These are phyloP conservation scores for Dasypolia templi DNA, from an alignment of 2,888 invertebrate genomes.

Conservation along the genomic window DNA sequence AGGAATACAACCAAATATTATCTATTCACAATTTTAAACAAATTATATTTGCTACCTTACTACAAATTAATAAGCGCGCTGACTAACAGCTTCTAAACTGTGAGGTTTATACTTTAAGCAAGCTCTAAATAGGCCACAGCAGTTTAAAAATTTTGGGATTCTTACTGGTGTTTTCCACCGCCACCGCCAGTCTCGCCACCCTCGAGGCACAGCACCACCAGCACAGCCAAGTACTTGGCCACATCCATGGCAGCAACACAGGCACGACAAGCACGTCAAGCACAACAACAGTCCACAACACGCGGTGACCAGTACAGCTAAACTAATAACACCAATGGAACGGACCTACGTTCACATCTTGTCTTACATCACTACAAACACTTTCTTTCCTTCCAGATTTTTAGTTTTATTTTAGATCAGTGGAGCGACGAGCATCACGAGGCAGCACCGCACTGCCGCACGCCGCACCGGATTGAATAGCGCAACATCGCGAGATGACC, in stretches of 20 bases:
- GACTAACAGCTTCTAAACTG: not conserved
- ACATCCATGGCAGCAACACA: conserved; percentile 76
- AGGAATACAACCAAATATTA: not conserved
- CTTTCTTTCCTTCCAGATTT: conserved; percentile 76
- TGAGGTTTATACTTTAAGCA: not conserved
- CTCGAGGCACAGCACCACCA: conserved; percentile 79
- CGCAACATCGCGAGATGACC: conserved; percentile 86
- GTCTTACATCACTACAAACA: conserved; percentile 77
- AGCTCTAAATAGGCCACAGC: conserved; percentile 5
- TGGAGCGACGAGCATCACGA: conserved; percentile 74
- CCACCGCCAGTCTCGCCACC: conserved; percentile 85
- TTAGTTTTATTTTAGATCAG: conserved; percentile 77
- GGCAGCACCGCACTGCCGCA: conserved; percentile 77
- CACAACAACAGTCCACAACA: conserved; percentile 72
- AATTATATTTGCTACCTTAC: not conserved
- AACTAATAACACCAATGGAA: conserved; percentile 70
- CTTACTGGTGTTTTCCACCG: conserved; percentile 87
- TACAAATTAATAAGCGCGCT: not conserved
- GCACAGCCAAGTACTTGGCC: conserved; percentile 78
- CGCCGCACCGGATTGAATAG: conserved; percentile 84
- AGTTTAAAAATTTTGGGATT: conserved; percentile 15
- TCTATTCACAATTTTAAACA: not conserved
- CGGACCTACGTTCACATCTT: conserved; percentile 82
- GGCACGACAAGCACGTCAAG: conserved; percentile 33
- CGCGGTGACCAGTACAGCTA: conserved; percentile 67